Evolutionary conservation across 2,888 invertebrate genomes (phyloP), one percentile per base, ranked within the genome.

Genomic region (Xanthorhoe designata): DNA sequence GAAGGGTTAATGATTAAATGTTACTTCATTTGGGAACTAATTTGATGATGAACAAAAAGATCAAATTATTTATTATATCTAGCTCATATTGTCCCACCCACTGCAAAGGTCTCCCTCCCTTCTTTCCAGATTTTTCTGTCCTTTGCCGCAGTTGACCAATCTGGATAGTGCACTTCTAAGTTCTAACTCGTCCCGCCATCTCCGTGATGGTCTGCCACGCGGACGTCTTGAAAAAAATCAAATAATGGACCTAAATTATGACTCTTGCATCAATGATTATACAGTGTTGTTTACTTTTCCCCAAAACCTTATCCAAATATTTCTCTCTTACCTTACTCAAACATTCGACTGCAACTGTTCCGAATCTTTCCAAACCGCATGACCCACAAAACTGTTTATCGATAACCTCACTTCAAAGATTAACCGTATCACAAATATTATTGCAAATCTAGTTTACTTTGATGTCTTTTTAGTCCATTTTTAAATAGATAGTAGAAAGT

Each of bases 361-460:
- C 45, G 68, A 66, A 69, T 68, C 63, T 70, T 59, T 75, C 70
- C 49, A 42, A 68, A 67, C 61, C 59, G 64, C 64, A 52, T 55
- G 72, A 64, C 53, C 55, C 61, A 70, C 58, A 66, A 68, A 52
- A 54, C 50, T 69, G 71, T 69, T 71, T 68, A 67, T 66, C 68
- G 75, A 71, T 51, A 75, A 69, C 67, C 66, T 67, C 63, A 68
- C 71, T 69, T 72, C 72, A 66, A 57, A 73, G 61, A 75, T 77
- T 73, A 75, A 71, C 71, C 71, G 64, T 73, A 75, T 76, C 70
- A 68, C 15, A 17, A 47, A 61, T 71, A 72, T 77, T 75, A 74
- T 75, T 75, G 72, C 71, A 73, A 74, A 65, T 62, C 66, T 68
- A 62, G 69, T 73, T 76, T 64, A 61, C 69, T 78, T 75, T 72